Evolutionary conservation across 2,797 vertebrate species (phyloP).

Genomic region (Cichlasoma orientale): DNA sequence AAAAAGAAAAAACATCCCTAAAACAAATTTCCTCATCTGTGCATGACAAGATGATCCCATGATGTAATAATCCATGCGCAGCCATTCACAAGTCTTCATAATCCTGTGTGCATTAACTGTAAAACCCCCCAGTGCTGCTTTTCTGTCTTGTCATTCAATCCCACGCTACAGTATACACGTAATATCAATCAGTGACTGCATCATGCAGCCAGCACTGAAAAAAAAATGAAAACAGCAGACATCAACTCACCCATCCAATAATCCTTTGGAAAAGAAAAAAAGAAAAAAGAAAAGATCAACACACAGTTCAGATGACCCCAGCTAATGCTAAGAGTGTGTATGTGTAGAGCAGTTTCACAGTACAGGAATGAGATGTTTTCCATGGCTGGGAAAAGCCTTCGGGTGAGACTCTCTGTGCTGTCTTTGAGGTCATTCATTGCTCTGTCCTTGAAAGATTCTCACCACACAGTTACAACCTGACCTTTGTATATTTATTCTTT

Average conservation of each 20-base stretch:
- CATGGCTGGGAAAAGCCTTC: neutral
- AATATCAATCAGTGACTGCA: conserved; percentile 60
- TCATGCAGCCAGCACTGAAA: conserved; percentile 47
- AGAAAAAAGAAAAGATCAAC: conserved; percentile 2
- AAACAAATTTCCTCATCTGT: conserved; percentile 46
- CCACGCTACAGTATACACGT: conserved; percentile 42
- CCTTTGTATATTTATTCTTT: neutral
- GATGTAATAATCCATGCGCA: conserved; percentile 70
- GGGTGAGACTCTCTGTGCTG: neutral
- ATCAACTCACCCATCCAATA: conserved; percentile 40
- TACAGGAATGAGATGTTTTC: neutral
- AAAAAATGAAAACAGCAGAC: conserved; percentile 24
- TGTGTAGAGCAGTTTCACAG: conserved; percentile 1
- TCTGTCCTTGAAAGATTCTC: neutral
- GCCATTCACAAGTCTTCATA: conserved; percentile 71
- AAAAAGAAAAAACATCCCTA: neutral
- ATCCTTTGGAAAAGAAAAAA: conserved; percentile 40
- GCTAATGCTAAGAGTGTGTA: neutral
- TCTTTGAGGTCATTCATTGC: neutral
- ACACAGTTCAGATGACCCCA: conserved; percentile 34
- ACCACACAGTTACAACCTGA: neutral
- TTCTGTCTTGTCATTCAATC: conserved; percentile 66
- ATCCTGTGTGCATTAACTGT: conserved; percentile 75
- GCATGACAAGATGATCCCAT: conserved; percentile 62
- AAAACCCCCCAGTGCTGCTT: conserved; percentile 38